Evolutionary conservation across 2,113 vertebrate species (phyloP), one percentile per base, ranked within the genome.

Genomic region (Caretta caretta): DNA sequence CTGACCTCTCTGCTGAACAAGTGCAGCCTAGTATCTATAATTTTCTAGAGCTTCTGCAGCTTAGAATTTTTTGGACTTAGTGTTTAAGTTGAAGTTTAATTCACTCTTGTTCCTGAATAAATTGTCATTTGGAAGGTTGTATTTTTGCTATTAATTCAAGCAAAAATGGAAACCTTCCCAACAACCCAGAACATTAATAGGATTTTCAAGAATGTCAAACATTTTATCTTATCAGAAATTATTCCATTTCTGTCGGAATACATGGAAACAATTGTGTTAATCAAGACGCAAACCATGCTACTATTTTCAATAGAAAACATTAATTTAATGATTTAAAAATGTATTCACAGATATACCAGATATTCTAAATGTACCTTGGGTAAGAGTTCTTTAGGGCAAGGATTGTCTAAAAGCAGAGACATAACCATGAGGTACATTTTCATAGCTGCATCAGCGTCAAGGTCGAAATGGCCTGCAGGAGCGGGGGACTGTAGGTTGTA

Each of bases 321-420:
- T 69, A n/a, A 69, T 69, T 78, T 3, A 6, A 17, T 5, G 59
- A 22, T 35, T 9, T 2, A 10, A 48, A 76, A 78, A 78, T 27
- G 25, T 78, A 2, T 35, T 1, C 0, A 8, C 0, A 1, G 7
- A 1, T 2, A 42, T 11, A 76, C 62, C 0, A 0, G 65, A 69
- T 38, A 4, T 46, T 76, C 79, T 14, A 91, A 54, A 25, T 13
- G 4, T 1, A 56, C 4, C 3, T 1, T 0, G 0, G 8, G 0
- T 27, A 85, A 19, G 38, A 84, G 12, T 0, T 0, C 72, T 6
- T 13, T 8, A 51, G 79, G 27, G 38, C 89, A 78, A 82, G 57
- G 6, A 2, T 16, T 6, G 19, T 57, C n/a, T 83, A 82, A 25
- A 76, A 86, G 86, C 24, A 20, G 2, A 81, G 51, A 22, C 1